These are phyloP conservation scores for Tiphia femorata DNA, from an alignment of 2,888 invertebrate species.

Conservation along the genomic window DNA sequence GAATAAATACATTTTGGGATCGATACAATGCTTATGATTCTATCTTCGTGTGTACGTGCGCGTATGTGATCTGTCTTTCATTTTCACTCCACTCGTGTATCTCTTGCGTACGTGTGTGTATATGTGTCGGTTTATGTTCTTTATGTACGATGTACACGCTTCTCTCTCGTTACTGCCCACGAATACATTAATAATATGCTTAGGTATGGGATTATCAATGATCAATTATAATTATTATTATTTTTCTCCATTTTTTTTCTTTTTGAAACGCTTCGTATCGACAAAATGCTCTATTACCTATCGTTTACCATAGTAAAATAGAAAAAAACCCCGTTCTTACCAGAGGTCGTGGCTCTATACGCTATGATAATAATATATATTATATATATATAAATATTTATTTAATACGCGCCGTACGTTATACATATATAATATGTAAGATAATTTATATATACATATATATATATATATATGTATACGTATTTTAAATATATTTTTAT, in stretches of 20 bases:
- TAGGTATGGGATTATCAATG: constrained; percentile 21
- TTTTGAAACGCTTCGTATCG: constrained; percentile 29
- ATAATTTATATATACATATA: constrained; percentile 15
- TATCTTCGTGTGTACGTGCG: constrained; percentile 21
- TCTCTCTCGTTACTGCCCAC: constrained; percentile 30
- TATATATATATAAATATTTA: constrained; percentile 44
- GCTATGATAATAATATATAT: constrained; percentile 27
- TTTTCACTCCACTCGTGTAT: background rate
- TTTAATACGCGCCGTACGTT: constrained; percentile 43
- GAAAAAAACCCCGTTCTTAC: constrained; percentile 49
- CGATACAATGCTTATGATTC: constrained; percentile 25
- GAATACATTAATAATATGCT: constrained; percentile 30
- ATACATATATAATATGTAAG: constrained; percentile 40
- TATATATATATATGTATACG: background rate
- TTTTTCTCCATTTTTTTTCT: constrained; percentile 7
- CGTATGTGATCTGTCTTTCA: constrained; percentile 9
- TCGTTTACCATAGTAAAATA: constrained; percentile 60
- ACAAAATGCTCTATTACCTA: constrained; percentile 43
- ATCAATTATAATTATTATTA: too few relatives aligned
- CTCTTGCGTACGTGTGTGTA: background rate
- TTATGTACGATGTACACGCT: constrained; percentile 9
- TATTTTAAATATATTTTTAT: background rate
- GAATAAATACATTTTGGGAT: constrained; percentile 32
- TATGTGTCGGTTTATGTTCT: constrained; percentile 14
- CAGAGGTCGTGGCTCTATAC: constrained; percentile 37